Conservation (phyloP, 2,113 vertebrate species). For the Callorhinus ursinus region DNA sequence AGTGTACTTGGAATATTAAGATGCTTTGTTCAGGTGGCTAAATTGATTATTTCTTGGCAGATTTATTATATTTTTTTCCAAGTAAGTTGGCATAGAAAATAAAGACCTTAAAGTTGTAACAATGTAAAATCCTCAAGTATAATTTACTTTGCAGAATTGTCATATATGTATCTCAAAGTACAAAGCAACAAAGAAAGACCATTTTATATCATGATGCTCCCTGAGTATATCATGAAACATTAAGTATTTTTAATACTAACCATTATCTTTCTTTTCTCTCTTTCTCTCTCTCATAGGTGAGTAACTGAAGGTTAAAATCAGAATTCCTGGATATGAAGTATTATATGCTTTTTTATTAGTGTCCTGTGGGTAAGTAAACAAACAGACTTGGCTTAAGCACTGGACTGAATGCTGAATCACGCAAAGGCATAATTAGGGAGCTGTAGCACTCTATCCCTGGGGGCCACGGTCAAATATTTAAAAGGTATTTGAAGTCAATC, state of each 20-base stretch:
- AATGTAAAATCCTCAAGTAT: background rate
- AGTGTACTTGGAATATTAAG: background rate
- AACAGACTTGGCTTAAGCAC: background rate
- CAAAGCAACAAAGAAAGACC: background rate
- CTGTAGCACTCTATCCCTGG: background rate
- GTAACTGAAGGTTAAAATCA: constrained; percentile 85
- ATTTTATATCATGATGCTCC: background rate
- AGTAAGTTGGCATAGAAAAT: background rate
- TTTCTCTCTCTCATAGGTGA: constrained; percentile 83
- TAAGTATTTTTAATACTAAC: constrained; percentile 25
- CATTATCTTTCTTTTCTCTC: constrained; percentile 17
- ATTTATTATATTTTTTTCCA: background rate
- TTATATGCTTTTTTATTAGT: constrained; percentile 76
- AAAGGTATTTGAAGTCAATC: background rate
- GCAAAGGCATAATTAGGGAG: background rate
- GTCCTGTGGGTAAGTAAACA: constrained; percentile 85
- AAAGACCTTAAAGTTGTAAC: background rate
- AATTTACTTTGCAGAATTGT: background rate
- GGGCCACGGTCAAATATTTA: background rate
- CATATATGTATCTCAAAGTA: background rate
- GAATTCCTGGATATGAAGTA: constrained; percentile 76
- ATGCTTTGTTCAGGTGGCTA: background rate
- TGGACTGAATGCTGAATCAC: background rate
- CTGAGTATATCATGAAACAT: background rate
- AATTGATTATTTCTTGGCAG: background rate